Evolutionary conservation across 2,113 vertebrate species (phyloP).

Genomic region (Solea solea): DNA sequence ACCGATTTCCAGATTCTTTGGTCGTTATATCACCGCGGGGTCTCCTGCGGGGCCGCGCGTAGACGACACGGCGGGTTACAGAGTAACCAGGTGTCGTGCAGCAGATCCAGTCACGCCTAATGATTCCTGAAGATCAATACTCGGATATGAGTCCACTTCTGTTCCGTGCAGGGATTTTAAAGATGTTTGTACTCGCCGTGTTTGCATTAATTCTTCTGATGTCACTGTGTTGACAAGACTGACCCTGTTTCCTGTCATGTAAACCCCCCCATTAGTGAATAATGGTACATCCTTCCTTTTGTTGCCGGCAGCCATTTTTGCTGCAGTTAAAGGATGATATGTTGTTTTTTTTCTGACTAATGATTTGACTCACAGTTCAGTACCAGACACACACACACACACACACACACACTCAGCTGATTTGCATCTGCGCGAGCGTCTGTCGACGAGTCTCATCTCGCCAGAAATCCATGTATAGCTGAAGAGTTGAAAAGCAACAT

Average conservation of each 20-base stretch:
- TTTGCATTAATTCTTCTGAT: background rate
- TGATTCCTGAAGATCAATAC: constrained; percentile 67
- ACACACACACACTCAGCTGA: constrained; percentile 26
- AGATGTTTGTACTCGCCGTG: background rate
- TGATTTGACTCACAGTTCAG: constrained; percentile 60
- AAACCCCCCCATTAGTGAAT: background rate
- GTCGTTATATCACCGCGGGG: constrained; percentile 20
- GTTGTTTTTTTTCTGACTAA: constrained; percentile 58
- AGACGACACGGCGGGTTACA: constrained; percentile 65
- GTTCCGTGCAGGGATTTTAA: background rate
- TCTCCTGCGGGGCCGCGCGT: constrained; percentile 31
- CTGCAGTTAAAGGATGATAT: constrained; percentile 3
- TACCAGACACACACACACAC: constrained; percentile 22
- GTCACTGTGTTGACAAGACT: background rate
- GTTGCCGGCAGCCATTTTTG: background rate
- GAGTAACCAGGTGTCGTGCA: constrained; percentile 53
- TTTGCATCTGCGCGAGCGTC: constrained; percentile 63
- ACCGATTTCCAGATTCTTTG: constrained; percentile 50
- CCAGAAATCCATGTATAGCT: background rate
- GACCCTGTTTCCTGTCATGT: background rate
- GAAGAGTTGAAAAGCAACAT: background rate
- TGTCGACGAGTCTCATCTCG: constrained; percentile 30
- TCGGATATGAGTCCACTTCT: constrained; percentile 23
- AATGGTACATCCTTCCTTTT: background rate
- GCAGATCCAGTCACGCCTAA: constrained; percentile 39